These are phyloP conservation scores for Catocala sponsa DNA, from an alignment of 2,888 invertebrate genomes.

Conservation along the genomic window DNA sequence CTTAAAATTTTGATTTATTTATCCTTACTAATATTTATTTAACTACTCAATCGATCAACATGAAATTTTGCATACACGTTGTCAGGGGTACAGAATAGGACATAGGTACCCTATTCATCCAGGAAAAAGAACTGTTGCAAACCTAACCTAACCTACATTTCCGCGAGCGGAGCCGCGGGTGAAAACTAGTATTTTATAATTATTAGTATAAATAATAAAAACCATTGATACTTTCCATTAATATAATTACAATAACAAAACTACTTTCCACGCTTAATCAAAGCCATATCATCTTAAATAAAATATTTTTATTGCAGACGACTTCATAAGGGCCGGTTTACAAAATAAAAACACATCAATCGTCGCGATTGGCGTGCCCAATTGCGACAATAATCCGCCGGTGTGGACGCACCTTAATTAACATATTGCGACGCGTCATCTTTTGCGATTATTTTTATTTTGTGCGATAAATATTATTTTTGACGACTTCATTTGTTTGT, in stretches of 20 bases:
- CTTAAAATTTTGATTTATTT: too few species aligned
- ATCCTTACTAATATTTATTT: too few species aligned
- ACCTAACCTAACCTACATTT: too few species aligned
- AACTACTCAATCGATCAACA: too few species aligned
- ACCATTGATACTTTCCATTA: neutral
- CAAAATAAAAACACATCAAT: slow-evolving; percentile 34
- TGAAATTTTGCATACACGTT: too few species aligned
- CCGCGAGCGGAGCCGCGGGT: too few species aligned
- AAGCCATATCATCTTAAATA: slow-evolving; percentile 14
- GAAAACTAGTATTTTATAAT: too few species aligned
- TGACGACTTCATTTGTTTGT: slow-evolving; percentile 21
- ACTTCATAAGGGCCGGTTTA: slow-evolving; percentile 28
- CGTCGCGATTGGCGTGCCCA: slow-evolving; percentile 55
- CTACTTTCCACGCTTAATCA: slow-evolving; percentile 6
- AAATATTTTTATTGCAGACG: slow-evolving; percentile 18
- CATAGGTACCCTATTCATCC: too few species aligned
- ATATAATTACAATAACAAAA: neutral
- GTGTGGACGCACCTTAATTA: slow-evolving; percentile 68
- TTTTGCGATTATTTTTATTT: slow-evolving; percentile 22
- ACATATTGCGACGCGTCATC: slow-evolving; percentile 44
- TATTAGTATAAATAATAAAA: too few species aligned
- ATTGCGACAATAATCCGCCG: slow-evolving; percentile 51
- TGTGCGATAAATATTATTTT: slow-evolving; percentile 30
- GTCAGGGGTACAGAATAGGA: too few species aligned
- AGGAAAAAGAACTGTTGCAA: too few species aligned